A percentile compares a stretch with the other conserved stretches of the same genome.
Evolutionary conservation across 1,140 invertebrate species (phyloP).

Genomic region (Homalodisca vitripennis): DNA sequence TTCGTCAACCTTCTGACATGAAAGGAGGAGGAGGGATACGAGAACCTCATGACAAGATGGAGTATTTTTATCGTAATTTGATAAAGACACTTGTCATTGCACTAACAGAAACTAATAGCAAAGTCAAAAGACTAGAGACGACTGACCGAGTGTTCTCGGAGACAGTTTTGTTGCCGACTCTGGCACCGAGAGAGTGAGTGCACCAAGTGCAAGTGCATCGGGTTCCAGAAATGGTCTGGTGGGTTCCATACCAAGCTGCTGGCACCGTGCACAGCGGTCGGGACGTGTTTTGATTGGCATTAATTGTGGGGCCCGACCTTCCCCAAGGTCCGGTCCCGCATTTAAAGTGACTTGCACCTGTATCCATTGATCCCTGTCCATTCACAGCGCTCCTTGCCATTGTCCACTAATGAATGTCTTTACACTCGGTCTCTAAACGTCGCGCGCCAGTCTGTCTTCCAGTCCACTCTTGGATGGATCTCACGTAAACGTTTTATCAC

Average conservation of each 20-base stretch:
- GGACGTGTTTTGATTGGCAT: background rate
- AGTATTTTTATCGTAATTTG: no score
- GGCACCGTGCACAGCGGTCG: background rate
- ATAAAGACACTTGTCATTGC: no score
- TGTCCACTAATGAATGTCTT: conserved; percentile 18
- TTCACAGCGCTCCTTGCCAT: background rate
- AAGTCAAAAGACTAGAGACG: no score
- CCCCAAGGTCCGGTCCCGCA: background rate
- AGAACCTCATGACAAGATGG: no score
- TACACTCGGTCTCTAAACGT: conserved; percentile 2
- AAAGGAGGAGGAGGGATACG: no score
- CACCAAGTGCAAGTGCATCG: background rate
- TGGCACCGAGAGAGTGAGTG: background rate
- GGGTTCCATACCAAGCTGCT: background rate
- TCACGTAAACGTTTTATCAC: no score
- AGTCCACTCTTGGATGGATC: no score
- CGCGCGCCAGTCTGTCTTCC: no score
- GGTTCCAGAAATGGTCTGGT: background rate
- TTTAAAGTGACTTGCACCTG: background rate
- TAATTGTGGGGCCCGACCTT: background rate
- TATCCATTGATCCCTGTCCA: background rate
- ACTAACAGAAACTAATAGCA: no score
- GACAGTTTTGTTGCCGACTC: no score
- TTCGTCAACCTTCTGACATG: background rate
- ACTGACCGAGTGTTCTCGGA: no score